These are phyloP conservation scores for Epinephelus moara DNA, from an alignment of 2,113 vertebrate species.

Conservation along the genomic window DNA sequence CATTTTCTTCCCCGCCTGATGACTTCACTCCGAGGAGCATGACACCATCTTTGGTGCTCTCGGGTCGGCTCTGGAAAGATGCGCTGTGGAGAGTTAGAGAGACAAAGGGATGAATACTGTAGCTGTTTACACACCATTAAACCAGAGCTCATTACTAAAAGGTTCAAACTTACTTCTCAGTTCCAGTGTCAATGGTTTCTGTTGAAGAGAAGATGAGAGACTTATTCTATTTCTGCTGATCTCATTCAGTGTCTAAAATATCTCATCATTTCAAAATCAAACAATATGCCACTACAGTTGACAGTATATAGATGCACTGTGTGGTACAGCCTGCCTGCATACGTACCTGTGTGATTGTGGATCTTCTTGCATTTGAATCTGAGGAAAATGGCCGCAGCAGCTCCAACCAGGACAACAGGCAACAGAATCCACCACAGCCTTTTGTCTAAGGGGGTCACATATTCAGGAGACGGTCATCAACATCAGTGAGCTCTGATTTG, in stretches of 20 bases:
- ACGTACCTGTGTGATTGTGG: slow-evolving; percentile 74
- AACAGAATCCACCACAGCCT: slow-evolving; percentile 77
- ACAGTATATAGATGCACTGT: background rate
- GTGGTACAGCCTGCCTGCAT: too few relatives aligned
- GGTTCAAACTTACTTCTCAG: slow-evolving; percentile 81
- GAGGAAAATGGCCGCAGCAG: slow-evolving; percentile 48
- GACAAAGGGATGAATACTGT: background rate
- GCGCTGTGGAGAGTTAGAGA: slow-evolving; percentile 68
- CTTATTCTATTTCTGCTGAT: background rate
- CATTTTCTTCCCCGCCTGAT: slow-evolving; percentile 78
- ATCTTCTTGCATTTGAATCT: slow-evolving; percentile 79
- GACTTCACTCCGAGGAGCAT: slow-evolving; percentile 86
- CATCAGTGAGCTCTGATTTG: background rate
- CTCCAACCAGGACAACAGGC: slow-evolving; percentile 19
- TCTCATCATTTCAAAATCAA: background rate
- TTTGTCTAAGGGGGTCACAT: slow-evolving; percentile 52
- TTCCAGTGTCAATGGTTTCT: slow-evolving; percentile 81
- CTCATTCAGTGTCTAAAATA: background rate
- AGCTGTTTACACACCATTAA: background rate
- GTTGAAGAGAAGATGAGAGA: background rate
- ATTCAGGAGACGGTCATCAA: background rate
- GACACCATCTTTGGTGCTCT: slow-evolving; percentile 84
- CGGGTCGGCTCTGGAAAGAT: slow-evolving; percentile 84
- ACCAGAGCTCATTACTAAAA: fast-evolving
- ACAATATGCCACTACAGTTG: background rate